Conservation (phyloP, 1,140 invertebrate species). For the Nautilus pompilius region DNA sequence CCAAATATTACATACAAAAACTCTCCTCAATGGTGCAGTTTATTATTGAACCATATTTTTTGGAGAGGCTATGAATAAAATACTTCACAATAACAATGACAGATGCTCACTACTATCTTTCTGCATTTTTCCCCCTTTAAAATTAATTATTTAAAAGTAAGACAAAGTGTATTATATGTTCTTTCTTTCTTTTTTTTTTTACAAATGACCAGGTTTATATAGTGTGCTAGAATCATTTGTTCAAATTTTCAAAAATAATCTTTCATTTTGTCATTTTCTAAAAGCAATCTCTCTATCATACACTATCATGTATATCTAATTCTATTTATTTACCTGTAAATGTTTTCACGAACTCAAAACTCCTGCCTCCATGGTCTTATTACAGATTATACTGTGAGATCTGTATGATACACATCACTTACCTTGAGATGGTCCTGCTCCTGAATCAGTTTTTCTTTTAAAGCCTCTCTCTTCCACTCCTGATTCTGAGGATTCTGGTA, state of each 20-base stretch:
- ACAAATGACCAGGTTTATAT: no score
- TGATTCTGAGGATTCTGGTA: conserved; percentile 9
- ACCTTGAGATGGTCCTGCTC: conserved; percentile 48
- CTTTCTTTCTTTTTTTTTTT: no score
- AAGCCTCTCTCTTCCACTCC: conserved; percentile 27
- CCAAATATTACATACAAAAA: background rate
- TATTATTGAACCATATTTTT: no score
- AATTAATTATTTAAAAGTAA: no score
- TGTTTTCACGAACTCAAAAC: background rate
- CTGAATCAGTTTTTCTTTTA: conserved; percentile 39
- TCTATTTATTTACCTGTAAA: background rate
- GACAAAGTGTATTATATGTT: no score
- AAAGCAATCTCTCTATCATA: background rate
- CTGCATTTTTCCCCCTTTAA: no score
- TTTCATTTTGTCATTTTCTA: background rate
- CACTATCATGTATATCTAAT: background rate
- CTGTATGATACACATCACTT: conserved; percentile 8
- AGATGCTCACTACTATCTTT: no score
- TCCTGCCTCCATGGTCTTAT: background rate
- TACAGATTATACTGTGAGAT: background rate
- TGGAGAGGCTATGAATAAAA: no score
- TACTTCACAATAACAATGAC: no score
- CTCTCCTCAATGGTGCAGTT: background rate
- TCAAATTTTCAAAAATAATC: background rate
- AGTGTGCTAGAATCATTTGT: background rate